Conservation (phyloP, 2,113 vertebrate genomes). For the Coracopsis vasa region DNA sequence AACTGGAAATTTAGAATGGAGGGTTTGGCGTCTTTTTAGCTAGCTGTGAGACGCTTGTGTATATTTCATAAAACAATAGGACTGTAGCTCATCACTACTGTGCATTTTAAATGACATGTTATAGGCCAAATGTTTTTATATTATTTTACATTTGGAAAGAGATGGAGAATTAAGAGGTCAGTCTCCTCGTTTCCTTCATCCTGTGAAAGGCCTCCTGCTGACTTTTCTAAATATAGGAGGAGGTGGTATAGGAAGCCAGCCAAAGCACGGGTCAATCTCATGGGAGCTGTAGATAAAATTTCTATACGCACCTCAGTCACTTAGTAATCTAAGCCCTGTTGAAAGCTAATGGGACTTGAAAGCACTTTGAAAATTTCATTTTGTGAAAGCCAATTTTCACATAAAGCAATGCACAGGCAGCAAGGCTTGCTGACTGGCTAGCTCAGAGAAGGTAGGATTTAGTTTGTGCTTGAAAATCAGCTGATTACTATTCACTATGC, state of each 20-base stretch:
- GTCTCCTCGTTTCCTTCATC: not conserved
- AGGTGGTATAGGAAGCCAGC: not conserved
- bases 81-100: not conserved
- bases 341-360: constrained; percentile 54
- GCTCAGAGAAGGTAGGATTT: constrained; percentile 15
- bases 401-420: not conserved
- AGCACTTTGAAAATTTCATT: constrained; percentile 34
- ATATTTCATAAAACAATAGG: not conserved
- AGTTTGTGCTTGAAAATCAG: constrained; percentile 49
- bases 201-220: not conserved
- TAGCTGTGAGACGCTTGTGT: not conserved
- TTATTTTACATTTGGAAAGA: not conserved
- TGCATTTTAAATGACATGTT: not conserved
- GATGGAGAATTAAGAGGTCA: not conserved
- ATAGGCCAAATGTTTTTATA: not conserved
- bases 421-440: not conserved
- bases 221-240: not conserved
- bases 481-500: constrained; percentile 35
- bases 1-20: not conserved
- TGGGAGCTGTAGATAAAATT: not conserved
- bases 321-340: constrained; percentile 15
- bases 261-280: not conserved
- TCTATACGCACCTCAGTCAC: not conserved
- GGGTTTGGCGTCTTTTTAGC: not conserved
- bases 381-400: constrained; percentile 24